These are phyloP conservation scores for Brachypterus glaber DNA, from an alignment of 2,888 invertebrate species.

Conservation along the genomic window DNA sequence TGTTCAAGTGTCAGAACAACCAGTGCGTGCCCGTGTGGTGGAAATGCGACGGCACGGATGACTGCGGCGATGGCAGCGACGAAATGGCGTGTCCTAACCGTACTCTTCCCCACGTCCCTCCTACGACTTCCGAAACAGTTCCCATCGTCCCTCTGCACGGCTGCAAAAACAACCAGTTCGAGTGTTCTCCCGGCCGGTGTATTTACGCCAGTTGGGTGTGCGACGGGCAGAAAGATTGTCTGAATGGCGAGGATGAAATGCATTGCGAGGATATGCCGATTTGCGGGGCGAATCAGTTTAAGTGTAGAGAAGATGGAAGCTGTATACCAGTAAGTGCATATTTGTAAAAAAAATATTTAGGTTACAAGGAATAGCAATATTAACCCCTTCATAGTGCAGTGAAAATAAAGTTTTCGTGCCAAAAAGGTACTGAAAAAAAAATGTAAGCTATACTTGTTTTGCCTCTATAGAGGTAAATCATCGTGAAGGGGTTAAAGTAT, in stretches of 20 bases:
- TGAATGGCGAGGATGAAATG: conserved; percentile 52
- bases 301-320: conserved; percentile 52
- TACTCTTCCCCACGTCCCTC: not conserved
- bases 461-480: too few species aligned
- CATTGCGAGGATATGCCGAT: conserved; percentile 29
- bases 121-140: not conserved
- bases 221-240: conserved; percentile 51
- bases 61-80: conserved; percentile 67
- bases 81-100: conserved; percentile 46
- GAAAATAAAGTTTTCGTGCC: too few species aligned
- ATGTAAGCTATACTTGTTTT: too few species aligned
- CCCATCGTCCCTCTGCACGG: conserved; percentile 22
- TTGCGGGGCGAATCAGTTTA: conserved; percentile 44
- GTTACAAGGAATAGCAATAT: too few species aligned
- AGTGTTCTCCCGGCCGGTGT: conserved; percentile 48
- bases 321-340: conserved; percentile 46
- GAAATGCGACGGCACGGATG: conserved; percentile 69
- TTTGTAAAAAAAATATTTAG: conserved; percentile 36
- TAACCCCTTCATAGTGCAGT: too few species aligned
- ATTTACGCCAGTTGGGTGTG: conserved; percentile 54
- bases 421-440: too few species aligned
- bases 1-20: conserved; percentile 63
- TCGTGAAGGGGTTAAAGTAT: too few species aligned
- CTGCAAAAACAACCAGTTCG: conserved; percentile 50
- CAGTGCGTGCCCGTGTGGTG: conserved; percentile 71